These are phyloP conservation scores for Caenorhabditis doughertyi DNA, from an alignment of 2,888 invertebrate species.

Conservation along the genomic window DNA sequence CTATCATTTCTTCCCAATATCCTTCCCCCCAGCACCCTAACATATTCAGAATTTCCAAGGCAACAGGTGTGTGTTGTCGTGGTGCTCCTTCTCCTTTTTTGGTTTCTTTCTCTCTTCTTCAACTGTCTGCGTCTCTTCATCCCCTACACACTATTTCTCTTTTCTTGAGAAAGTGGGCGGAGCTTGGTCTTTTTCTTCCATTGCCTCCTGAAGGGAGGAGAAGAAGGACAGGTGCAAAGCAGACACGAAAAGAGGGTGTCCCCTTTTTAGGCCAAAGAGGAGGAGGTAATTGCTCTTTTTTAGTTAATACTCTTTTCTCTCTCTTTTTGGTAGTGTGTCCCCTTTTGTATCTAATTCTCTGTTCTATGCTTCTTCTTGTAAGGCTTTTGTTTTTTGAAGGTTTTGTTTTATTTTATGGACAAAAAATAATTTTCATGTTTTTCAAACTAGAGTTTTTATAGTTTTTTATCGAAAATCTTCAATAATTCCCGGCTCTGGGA, in stretches of 20 bases:
- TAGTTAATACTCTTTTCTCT: background rate
- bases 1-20: background rate
- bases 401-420: background rate
- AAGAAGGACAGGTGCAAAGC: slow-evolving; percentile 40
- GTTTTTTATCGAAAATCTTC: background rate
- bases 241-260: background rate
- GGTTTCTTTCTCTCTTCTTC: background rate
- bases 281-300: background rate
- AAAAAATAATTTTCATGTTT: background rate
- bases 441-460: no score
- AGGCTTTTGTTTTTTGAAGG: no score
- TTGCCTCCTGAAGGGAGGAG: no score
- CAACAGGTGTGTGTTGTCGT: slow-evolving; percentile 33
- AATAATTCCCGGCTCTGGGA: no score
- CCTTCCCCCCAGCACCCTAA: background rate
- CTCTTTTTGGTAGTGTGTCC: no score
- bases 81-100: slow-evolving; percentile 8
- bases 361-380: no score
- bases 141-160: background rate
- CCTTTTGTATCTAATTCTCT: slow-evolving; percentile 1
- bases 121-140: slow-evolving; percentile 2
- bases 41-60: background rate
- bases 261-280: background rate
- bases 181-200: background rate
- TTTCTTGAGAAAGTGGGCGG: slow-evolving; percentile 16